These are phyloP conservation scores for Aphidius colemani DNA, from an alignment of 2,888 invertebrate species.

Conservation along the genomic window DNA sequence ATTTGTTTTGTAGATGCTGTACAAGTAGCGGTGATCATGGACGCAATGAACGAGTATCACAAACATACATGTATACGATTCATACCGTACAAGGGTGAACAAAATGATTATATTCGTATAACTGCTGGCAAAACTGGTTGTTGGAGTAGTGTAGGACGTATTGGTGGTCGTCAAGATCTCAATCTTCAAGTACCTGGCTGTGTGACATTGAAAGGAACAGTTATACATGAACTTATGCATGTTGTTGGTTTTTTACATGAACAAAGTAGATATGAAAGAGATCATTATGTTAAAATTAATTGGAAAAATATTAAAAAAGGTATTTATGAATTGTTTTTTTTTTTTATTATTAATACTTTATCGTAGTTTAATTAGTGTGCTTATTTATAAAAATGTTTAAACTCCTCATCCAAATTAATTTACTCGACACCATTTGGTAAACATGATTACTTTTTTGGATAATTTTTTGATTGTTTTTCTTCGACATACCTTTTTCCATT, in stretches of 20 bases:
- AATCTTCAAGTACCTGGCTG: constrained; percentile 79
- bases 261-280: constrained; percentile 78
- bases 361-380: neutral
- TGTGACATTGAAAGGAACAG: constrained; percentile 73
- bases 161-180: constrained; percentile 71
- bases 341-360: neutral
- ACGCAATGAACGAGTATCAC: constrained; percentile 77
- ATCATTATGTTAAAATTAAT: constrained; percentile 69
- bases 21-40: constrained; percentile 68
- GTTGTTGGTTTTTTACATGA: constrained; percentile 81
- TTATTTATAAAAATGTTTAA: neutral
- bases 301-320: constrained; percentile 73
- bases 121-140: constrained; percentile 75
- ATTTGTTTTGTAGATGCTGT: constrained; percentile 60
- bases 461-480: too few relatives aligned
- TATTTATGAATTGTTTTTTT: constrained; percentile 41
- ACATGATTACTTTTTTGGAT: too few relatives aligned
- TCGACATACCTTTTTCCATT: too few relatives aligned
- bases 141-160: constrained; percentile 80
- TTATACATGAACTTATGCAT: constrained; percentile 81
- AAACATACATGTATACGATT: constrained; percentile 76
- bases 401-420: neutral
- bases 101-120: constrained; percentile 73
- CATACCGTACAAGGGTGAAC: constrained; percentile 66
- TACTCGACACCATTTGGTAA: too few relatives aligned